Percentiles rank a stretch among this genome's conserved stretches.
These are phyloP conservation scores for Aegotheles bennettii DNA, from an alignment of 2,113 vertebrate species.

Conservation along the genomic window DNA sequence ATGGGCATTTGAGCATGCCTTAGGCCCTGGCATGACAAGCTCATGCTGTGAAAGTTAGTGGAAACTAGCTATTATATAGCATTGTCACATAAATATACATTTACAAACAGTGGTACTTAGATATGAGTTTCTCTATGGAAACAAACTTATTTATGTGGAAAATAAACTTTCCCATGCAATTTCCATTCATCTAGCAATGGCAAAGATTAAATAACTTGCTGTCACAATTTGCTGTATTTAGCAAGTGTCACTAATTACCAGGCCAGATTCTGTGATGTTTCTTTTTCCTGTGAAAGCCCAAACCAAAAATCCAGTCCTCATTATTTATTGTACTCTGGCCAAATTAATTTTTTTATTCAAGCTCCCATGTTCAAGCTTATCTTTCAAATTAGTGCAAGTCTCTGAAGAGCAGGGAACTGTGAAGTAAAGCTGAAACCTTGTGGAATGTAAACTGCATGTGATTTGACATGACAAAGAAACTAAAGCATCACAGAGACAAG, in stretches of 20 bases:
- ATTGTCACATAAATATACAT: background rate
- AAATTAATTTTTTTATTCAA: background rate
- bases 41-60: background rate
- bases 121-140: background rate
- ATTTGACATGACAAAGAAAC: background rate
- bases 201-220: background rate
- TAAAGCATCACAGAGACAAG: background rate
- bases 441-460: background rate
- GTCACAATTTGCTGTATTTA: background rate
- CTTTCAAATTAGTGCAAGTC: background rate
- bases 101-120: conserved; percentile 12
- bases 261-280: background rate
- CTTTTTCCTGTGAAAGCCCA: background rate
- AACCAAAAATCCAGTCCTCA: background rate
- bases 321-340: background rate
- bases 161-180: background rate
- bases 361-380: background rate
- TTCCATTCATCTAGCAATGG: background rate
- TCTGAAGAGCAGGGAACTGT: background rate
- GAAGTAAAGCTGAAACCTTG: conserved; percentile 23
- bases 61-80: background rate
- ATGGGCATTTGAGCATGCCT: background rate
- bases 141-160: background rate
- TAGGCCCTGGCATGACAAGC: background rate
- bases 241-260: background rate